Conservation (phyloP, 2,888 invertebrate genomes). For the Euzetes globulus region DNA sequence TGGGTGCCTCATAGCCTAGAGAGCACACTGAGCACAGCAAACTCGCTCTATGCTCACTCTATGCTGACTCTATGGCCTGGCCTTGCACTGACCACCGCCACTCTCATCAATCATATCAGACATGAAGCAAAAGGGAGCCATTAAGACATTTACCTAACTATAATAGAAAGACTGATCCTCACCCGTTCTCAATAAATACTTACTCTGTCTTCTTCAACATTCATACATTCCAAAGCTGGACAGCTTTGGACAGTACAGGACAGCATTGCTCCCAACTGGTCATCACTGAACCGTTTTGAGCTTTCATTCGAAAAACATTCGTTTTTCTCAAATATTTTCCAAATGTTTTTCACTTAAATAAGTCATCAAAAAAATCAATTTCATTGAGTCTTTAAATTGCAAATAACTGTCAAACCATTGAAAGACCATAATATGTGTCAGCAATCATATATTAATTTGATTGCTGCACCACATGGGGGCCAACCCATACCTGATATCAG, state of each 20-base stretch:
- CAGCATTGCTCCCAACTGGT: not conserved
- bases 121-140: slow-evolving; percentile 21
- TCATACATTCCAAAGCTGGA: not conserved
- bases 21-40: not conserved
- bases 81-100: slow-evolving; percentile 10
- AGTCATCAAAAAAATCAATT: not conserved
- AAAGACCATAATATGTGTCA: not conserved
- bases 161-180: not conserved
- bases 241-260: not conserved
- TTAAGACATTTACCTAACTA: slow-evolving; percentile 23
- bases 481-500: not conserved
- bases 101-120: slow-evolving; percentile 20
- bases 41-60: no score
- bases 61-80: not conserved
- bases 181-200: slow-evolving; percentile 7
- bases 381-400: not conserved
- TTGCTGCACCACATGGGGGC: not conserved
- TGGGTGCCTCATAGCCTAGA: not conserved
- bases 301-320: not conserved
- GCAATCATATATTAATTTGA: not conserved
- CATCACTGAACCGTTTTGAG: not conserved
- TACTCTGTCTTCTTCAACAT: not conserved
- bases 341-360: slow-evolving; percentile 18
- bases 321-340: not conserved
- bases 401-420: not conserved